Evolutionary conservation across 2,888 invertebrate genomes (phyloP).

Genomic region (Choristoneura rosaceana): DNA sequence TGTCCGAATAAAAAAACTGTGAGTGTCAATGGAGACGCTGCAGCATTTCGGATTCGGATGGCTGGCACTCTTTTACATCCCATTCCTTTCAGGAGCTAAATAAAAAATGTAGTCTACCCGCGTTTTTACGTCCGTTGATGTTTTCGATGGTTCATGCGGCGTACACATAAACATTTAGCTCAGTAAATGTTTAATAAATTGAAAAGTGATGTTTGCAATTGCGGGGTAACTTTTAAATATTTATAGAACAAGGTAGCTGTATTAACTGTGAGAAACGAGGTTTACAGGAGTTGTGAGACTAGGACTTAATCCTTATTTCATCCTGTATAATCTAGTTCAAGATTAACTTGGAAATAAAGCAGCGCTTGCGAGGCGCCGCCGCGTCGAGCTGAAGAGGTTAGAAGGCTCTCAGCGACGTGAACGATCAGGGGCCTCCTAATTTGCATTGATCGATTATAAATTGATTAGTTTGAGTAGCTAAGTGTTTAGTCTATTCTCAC

Average conservation of each 20-base stretch:
- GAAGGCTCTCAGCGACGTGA: constrained; percentile 30
- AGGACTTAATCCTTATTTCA: constrained; percentile 3
- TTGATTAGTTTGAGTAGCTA: constrained; percentile 67
- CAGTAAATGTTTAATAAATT: constrained; percentile 22
- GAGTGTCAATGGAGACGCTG: constrained; percentile 9
- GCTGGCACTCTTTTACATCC: constrained; percentile 26
- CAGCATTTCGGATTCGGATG: constrained; percentile 8
- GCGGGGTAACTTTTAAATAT: constrained; percentile 11
- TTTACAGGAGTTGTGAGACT: not conserved
- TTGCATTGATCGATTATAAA: constrained; percentile 64
- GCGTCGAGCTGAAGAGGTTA: constrained; percentile 40
- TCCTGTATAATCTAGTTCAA: constrained; percentile 6
- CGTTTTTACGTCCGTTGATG: constrained; percentile 36
- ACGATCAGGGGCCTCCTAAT: constrained; percentile 48
- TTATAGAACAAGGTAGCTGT: constrained; percentile 5
- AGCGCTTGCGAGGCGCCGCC: constrained; percentile 40
- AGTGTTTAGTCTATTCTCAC: constrained; percentile 56
- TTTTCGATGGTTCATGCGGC: constrained; percentile 23
- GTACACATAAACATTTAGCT: constrained; percentile 17
- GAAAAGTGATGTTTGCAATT: constrained; percentile 12
- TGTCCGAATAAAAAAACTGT: not conserved
- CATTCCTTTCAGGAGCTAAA: constrained; percentile 34
- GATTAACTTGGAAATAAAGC: constrained; percentile 18
- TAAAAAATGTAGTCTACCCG: constrained; percentile 33
- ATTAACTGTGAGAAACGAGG: constrained; percentile 8